Evolutionary conservation across 92 coral and sea anemone species (phyloP).

Genomic region (Plumapathes pennacea): DNA sequence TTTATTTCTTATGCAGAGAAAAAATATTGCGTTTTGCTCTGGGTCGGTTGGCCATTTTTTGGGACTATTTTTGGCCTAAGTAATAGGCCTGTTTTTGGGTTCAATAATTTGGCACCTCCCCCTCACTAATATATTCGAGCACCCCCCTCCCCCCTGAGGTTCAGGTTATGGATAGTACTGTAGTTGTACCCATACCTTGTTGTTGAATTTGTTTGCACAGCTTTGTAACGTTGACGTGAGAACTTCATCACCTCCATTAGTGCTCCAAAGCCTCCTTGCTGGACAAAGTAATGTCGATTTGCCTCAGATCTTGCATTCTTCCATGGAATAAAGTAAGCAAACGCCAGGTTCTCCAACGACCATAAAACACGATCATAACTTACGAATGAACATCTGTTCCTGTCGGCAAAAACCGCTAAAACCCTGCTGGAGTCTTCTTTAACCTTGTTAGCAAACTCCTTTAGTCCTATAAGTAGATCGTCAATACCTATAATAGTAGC

Average conservation of each 20-base stretch:
- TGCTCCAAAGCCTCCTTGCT: constrained; percentile 76
- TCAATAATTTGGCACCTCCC: too few relatives aligned
- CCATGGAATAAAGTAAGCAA: constrained; percentile 78
- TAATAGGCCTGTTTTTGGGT: too few relatives aligned
- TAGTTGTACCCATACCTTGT: constrained; percentile 6
- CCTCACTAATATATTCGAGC: too few relatives aligned
- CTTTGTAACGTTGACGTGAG: constrained; percentile 40
- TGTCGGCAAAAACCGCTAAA: too few relatives aligned
- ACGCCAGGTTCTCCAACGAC: constrained; percentile 62
- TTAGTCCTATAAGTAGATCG: constrained; percentile 19
- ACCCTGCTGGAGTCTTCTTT: not conserved
- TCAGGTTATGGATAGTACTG: not conserved
- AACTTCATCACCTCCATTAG: constrained; percentile 64
- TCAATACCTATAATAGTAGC: constrained; percentile 41
- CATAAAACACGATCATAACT: constrained; percentile 45
- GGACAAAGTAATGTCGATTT: constrained; percentile 83
- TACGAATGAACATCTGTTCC: not conserved
- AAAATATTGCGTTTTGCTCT: too few relatives aligned
- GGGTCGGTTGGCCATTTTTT: too few relatives aligned
- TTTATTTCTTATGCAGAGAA: too few relatives aligned
- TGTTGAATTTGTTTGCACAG: not conserved
- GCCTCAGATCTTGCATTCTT: constrained; percentile 61
- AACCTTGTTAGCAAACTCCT: constrained; percentile 22
- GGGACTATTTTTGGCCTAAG: too few relatives aligned
- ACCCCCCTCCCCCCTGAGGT: not conserved